phyloP scores from a whole-genome alignment of 1,140 invertebrate genomes.

The Lysiphlebus fabarum region DNA sequence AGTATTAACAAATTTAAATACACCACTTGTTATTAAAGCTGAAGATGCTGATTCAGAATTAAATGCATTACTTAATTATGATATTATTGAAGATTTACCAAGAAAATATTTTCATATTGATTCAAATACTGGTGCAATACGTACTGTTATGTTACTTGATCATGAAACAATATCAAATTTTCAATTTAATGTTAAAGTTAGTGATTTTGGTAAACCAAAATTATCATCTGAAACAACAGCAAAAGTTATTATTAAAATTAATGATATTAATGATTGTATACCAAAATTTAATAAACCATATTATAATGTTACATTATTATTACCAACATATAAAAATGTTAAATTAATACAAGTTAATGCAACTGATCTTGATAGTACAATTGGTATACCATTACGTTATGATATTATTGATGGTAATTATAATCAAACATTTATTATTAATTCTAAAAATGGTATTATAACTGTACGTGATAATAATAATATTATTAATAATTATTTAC shows the following conservation, averaged over 20 bases:
- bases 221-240: constrained; percentile 73
- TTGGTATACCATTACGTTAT: constrained; percentile 64
- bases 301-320: constrained; percentile 74
- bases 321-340: constrained; percentile 77
- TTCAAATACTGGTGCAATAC: constrained; percentile 82
- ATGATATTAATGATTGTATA: constrained; percentile 84
- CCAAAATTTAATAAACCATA: constrained; percentile 68
- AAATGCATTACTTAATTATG: constrained; percentile 79
- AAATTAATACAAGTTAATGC: constrained; percentile 68
- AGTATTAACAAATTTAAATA: constrained; percentile 65
- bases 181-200: constrained; percentile 80
- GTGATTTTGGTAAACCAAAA: constrained; percentile 80
- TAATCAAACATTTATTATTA: constrained; percentile 74
- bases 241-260: constrained; percentile 70
- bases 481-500: constrained; percentile 61
- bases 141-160: constrained; percentile 73
- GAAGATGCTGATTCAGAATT: constrained; percentile 76
- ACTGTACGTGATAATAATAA: constrained; percentile 62
- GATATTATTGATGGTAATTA: constrained; percentile 81
- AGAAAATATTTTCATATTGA: constrained; percentile 81
- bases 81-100: constrained; percentile 75
- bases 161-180: constrained; percentile 72
- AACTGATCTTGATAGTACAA: constrained; percentile 67
- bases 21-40: constrained; percentile 76
- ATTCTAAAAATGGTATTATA: constrained; percentile 71